phyloP scores from a whole-genome alignment of 1,140 invertebrate species.

The Meloidogyne floridensis region DNA sequence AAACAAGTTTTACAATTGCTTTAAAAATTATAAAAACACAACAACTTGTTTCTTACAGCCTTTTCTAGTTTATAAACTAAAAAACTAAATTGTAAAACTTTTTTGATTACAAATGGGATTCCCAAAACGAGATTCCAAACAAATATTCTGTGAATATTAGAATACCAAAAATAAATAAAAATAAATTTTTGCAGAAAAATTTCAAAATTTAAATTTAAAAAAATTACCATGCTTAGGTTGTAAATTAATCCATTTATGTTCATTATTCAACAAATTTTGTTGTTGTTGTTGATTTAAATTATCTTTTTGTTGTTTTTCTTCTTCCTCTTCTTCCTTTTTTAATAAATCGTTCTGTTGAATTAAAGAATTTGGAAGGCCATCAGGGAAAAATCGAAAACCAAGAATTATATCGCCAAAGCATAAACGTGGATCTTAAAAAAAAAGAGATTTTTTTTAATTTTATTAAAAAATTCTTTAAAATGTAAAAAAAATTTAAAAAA shows the following conservation, averaged over 20 bases:
- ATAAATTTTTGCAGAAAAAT: background rate
- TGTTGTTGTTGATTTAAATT: conserved; percentile 61
- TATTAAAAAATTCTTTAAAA: too few relatives aligned
- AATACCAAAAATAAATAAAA: too few relatives aligned
- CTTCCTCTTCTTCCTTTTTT: conserved; percentile 23
- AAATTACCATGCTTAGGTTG: conserved; percentile 18
- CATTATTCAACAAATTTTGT: background rate
- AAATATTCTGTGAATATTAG: too few relatives aligned
- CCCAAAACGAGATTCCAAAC: too few relatives aligned
- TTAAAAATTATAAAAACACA: too few relatives aligned
- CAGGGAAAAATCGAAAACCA: conserved; percentile 73
- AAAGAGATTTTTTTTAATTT: too few relatives aligned
- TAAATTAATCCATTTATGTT: conserved; percentile 23
- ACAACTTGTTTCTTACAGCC: too few relatives aligned
- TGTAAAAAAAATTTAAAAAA: too few relatives aligned
- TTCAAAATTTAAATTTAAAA: background rate
- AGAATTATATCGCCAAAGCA: conserved; percentile 86
- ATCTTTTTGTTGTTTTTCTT: conserved; percentile 4
- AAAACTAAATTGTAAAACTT: too few relatives aligned
- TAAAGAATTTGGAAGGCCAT: conserved; percentile 60
- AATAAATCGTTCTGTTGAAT: conserved; percentile 14
- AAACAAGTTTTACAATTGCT: too few relatives aligned
- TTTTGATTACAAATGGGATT: too few relatives aligned
- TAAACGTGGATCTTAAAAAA: conserved; percentile 73
- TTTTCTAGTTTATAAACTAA: too few relatives aligned